Evolutionary conservation across 1,140 invertebrate species (phyloP).

Genomic region (Penaeus vannamei): DNA sequence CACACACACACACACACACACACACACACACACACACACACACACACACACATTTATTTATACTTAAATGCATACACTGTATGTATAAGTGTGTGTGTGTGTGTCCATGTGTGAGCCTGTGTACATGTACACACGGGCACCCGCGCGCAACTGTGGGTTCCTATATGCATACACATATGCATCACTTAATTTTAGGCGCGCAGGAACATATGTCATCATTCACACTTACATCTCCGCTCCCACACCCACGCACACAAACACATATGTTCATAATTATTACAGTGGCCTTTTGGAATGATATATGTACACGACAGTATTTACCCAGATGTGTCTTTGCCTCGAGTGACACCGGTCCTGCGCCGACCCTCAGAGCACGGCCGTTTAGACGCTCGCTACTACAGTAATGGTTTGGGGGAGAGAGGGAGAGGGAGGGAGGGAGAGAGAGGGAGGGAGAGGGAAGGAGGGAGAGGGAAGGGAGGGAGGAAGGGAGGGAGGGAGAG

Average conservation of each 20-base stretch:
- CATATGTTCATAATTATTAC: background rate
- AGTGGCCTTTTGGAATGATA: background rate
- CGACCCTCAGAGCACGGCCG: no score
- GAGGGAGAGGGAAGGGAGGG: no score
- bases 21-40: background rate
- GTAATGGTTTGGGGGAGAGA: no score
- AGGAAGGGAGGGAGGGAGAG: no score
- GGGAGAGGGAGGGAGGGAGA: no score
- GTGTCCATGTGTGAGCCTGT: background rate
- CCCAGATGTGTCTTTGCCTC: slow-evolving; percentile 8
- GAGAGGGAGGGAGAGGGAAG: no score
- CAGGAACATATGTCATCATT: no score
- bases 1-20: background rate
- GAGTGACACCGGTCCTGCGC: background rate
- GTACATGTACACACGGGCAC: background rate
- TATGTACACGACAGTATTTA: slow-evolving; percentile 20
- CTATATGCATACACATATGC: slow-evolving; percentile 17
- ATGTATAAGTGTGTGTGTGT: background rate
- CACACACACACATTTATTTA: no score
- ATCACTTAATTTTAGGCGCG: background rate
- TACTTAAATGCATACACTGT: no score
- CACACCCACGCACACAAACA: slow-evolving; percentile 35
- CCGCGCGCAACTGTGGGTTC: background rate
- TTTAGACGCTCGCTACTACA: no score
- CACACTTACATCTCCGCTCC: slow-evolving; percentile 14